Evolutionary conservation across 2,888 invertebrate genomes (phyloP).

Genomic region (Drosophila phalerata): DNA sequence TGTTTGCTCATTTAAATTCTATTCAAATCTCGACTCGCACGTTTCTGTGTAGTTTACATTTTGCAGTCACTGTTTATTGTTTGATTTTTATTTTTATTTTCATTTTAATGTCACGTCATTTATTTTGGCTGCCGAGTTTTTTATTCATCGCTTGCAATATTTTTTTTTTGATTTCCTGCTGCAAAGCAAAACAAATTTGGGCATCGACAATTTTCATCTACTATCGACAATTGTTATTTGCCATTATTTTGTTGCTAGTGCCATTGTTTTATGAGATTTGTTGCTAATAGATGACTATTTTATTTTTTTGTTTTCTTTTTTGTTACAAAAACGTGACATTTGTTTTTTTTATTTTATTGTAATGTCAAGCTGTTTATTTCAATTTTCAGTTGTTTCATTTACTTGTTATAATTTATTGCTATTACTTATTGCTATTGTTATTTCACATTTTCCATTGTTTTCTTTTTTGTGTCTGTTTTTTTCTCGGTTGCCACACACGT

Average conservation of each 20-base stretch:
- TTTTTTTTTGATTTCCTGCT: conserved; percentile 58
- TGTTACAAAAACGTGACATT: conserved; percentile 73
- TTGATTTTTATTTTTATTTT: conserved; percentile 16
- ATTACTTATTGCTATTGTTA: conserved; percentile 28
- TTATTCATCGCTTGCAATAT: conserved; percentile 41
- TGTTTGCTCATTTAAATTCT: conserved; percentile 54
- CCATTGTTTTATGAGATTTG: conserved; percentile 40
- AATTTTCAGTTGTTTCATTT: conserved; percentile 19
- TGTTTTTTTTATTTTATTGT: conserved; percentile 36
- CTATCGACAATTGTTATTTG: conserved; percentile 24
- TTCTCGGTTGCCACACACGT: conserved; percentile 37
- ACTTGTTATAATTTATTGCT: conserved; percentile 26
- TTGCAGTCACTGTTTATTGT: conserved; percentile 51
- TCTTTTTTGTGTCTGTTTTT: conserved; percentile 12
- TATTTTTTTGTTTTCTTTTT: conserved; percentile 19
- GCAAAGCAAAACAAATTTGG: conserved; percentile 37
- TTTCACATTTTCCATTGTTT: conserved; percentile 7
- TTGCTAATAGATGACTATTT: conserved; percentile 40
- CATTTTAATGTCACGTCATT: conserved; percentile 60
- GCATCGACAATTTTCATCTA: conserved; percentile 40
- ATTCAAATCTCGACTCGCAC: conserved; percentile 60
- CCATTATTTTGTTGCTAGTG: conserved; percentile 17
- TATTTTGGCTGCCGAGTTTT: conserved; percentile 46
- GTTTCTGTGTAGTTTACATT: conserved; percentile 63
- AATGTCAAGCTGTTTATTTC: conserved; percentile 17